Evolutionary conservation across 2,888 invertebrate species (phyloP).

Genomic region (Chironomus riparius): DNA sequence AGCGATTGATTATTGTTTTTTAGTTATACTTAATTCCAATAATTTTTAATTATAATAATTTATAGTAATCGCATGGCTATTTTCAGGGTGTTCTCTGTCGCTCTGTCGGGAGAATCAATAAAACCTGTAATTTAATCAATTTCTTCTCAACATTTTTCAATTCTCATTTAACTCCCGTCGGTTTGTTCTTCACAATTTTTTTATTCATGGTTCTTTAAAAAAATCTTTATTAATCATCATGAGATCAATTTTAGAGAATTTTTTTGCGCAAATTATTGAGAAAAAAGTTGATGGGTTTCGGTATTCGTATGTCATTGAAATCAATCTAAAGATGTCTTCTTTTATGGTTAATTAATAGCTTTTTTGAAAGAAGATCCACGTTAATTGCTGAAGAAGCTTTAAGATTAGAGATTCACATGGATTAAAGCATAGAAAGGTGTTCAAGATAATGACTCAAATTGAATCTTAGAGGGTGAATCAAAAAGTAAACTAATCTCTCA

Average conservation of each 20-base stretch:
- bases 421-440: no score
- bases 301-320: no score
- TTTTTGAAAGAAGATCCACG: no score
- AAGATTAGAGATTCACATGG: no score
- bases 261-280: background rate
- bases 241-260: background rate
- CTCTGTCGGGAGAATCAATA: slow-evolving; percentile 17
- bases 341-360: no score
- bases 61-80: slow-evolving; percentile 1
- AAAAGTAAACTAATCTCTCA: no score
- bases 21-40: slow-evolving; percentile 14
- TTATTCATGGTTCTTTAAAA: background rate
- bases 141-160: background rate
- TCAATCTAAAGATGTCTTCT: no score
- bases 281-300: no score
- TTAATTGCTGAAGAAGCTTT: no score
- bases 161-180: background rate
- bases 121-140: slow-evolving; percentile 23
- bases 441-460: no score
- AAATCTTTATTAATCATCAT: background rate
- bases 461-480: no score
- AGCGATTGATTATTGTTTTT: slow-evolving; percentile 15
- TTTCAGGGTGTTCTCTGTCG: background rate
- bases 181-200: background rate
- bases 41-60: slow-evolving; percentile 27